phyloP scores from a whole-genome alignment of 2,797 vertebrate species.

The Sebastes steindachneri region DNA sequence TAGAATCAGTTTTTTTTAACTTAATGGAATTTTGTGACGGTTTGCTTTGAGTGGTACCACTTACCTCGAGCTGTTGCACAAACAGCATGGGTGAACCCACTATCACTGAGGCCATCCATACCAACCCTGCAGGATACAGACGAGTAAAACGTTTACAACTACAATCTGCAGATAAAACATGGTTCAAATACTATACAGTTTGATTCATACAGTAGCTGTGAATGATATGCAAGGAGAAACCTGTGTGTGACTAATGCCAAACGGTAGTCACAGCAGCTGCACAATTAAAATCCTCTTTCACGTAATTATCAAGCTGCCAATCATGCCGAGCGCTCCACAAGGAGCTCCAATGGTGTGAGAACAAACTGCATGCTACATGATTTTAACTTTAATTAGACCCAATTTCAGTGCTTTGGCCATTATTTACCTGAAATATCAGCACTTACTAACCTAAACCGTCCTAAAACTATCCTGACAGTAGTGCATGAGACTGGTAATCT shows the following conservation, averaged over 20 bases:
- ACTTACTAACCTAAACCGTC: too few relatives aligned
- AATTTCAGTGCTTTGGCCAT: not conserved
- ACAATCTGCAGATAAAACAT: not conserved
- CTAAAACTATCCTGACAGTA: too few relatives aligned
- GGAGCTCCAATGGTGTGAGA: not conserved
- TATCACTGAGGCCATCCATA: constrained; percentile 85
- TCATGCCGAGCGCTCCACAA: fast-evolving
- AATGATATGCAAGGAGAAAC: not conserved
- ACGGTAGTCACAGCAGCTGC: not conserved
- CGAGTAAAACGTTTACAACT: not conserved
- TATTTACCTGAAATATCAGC: not conserved
- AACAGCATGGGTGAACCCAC: constrained; percentile 88
- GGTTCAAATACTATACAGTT: not conserved
- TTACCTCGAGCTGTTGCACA: constrained; percentile 87
- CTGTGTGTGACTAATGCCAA: not conserved
- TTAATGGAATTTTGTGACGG: not conserved
- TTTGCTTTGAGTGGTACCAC: not conserved
- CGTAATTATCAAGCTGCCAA: not conserved
- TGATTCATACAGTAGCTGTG: not conserved
- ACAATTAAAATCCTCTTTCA: not conserved
- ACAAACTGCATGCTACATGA: not conserved
- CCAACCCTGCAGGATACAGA: constrained; percentile 74
- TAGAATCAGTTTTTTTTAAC: not conserved
- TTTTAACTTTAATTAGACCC: not conserved
- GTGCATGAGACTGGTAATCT: too few relatives aligned